Base-by-base conservation (phyloP, 2,113 vertebrate genomes). In the Burhinus bistriatus region DNA sequence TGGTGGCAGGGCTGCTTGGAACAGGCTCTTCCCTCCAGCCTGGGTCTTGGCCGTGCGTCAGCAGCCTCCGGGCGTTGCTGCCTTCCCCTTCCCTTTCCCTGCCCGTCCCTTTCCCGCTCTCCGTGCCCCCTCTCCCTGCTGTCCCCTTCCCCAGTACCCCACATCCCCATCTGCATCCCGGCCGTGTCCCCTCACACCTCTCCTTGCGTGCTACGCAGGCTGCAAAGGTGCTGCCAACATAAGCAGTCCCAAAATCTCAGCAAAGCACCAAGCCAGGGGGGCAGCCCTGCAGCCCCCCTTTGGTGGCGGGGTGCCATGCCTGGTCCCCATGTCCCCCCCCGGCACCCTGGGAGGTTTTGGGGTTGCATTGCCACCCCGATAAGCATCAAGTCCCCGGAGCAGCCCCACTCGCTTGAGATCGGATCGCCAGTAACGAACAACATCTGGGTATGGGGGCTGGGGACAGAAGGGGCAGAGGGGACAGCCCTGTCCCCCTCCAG, bases 21-120 rank as follows among this genome's bases (percentile, higher is more conserved):
- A 14, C 45, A 78, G 44, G 15, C 61, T 64, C 38, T 89, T 79
- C 45, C 65, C 64, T 84, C 45, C 44, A 62, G 68, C 32, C 32
- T 4, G 11, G 11, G 26, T 78, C 57, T 66, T 62, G 90, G 64
- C 55, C 4, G 2, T 1, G 2, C 0, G 0, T 90, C 57, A 86
- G 75, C 47, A 42, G 47, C 47, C 38, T 93, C 89, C 1, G 30
- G 70, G 55, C 12, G 32, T 80, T 87, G 77, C 88, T 73, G 36
- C 36, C 54, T 89, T 91, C 36, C 45, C 73, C 82, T 93, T 90
- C 42, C 89, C 44, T 45, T 83, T 90, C 32, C 59, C 58, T 84
- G 73, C 55, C 55, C 2, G 7, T 66, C 64, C 76, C 51, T 90
- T 84, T 73, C 59, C 59, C 13, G 1, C 34, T 52, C 32, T 52